These are phyloP conservation scores for Leptopterna dolabrata DNA, from an alignment of 2,888 invertebrate genomes.

Conservation along the genomic window DNA sequence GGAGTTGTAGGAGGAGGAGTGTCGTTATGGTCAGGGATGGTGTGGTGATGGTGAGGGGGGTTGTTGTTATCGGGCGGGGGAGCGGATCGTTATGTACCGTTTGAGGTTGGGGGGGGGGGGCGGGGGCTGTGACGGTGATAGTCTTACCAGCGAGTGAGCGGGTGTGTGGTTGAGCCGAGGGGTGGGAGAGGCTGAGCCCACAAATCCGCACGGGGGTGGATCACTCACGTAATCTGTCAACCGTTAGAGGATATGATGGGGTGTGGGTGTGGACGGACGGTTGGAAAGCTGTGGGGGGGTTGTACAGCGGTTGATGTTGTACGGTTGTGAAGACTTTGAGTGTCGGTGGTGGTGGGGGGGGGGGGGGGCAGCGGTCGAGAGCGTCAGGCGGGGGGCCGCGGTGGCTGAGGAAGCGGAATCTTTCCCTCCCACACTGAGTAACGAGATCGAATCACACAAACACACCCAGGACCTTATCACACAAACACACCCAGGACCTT, in stretches of 20 bases:
- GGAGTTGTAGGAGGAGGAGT: neutral
- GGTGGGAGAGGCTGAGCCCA: neutral
- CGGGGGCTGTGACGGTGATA: too few species aligned
- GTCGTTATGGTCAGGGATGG: too few species aligned
- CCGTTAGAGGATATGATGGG: constrained; percentile 10
- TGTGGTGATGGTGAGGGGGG: neutral
- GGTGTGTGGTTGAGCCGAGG: neutral
- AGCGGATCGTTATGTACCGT: constrained; percentile 24
- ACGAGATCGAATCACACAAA: constrained; percentile 15
- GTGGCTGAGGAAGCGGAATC: neutral
- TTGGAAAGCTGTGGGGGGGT: neutral
- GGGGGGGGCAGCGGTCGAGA: neutral
- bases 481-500: neutral
- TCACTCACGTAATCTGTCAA: constrained; percentile 52
- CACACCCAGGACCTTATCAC: neutral
- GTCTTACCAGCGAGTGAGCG: too few species aligned
- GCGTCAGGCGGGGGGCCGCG: neutral
- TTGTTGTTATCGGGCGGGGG: neutral
- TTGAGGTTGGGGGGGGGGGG: neutral
- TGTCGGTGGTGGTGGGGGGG: neutral
- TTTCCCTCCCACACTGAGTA: neutral
- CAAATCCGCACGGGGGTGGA: constrained; percentile 43
- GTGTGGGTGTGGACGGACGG: neutral
- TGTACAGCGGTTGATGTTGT: too few species aligned
- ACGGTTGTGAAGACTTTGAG: too few species aligned